phyloP scores from a whole-genome alignment of 2,113 vertebrate species.

The Megaceryle maxima region DNA sequence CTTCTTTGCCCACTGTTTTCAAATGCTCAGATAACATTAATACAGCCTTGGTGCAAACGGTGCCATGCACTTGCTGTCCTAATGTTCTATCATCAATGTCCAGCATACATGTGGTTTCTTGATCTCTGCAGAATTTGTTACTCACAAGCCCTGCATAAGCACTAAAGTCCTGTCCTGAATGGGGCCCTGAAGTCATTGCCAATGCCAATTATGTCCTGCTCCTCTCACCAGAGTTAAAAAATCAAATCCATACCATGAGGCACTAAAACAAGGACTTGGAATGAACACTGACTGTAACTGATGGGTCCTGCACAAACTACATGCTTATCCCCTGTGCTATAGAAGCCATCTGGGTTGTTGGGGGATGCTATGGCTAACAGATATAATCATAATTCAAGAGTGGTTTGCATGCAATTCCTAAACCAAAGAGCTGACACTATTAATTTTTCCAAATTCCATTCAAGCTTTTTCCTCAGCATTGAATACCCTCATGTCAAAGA shows the following conservation, averaged over 20 bases:
- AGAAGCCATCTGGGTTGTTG: background rate
- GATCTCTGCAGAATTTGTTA: background rate
- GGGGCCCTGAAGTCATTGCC: background rate
- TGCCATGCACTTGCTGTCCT: background rate
- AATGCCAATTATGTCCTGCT: background rate
- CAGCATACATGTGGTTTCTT: background rate
- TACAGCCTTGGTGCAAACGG: background rate
- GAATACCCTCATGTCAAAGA: background rate
- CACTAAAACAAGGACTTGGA: background rate
- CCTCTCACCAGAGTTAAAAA: background rate
- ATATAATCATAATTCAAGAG: background rate
- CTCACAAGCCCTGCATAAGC: background rate
- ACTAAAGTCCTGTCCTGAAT: background rate
- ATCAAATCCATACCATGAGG: background rate
- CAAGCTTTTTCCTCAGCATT: background rate
- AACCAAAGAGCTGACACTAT: background rate
- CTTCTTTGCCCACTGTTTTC: background rate
- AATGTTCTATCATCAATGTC: accelerated
- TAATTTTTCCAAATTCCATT: background rate
- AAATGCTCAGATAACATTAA: background rate
- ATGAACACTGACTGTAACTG: background rate
- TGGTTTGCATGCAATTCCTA: background rate
- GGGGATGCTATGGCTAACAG: background rate
- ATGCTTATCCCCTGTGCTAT: background rate
- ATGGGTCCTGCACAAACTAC: background rate